Evolutionary conservation across 1,140 invertebrate genomes (phyloP), one percentile per base, ranked within the genome.

Genomic region (Ceratina japonica): DNA sequence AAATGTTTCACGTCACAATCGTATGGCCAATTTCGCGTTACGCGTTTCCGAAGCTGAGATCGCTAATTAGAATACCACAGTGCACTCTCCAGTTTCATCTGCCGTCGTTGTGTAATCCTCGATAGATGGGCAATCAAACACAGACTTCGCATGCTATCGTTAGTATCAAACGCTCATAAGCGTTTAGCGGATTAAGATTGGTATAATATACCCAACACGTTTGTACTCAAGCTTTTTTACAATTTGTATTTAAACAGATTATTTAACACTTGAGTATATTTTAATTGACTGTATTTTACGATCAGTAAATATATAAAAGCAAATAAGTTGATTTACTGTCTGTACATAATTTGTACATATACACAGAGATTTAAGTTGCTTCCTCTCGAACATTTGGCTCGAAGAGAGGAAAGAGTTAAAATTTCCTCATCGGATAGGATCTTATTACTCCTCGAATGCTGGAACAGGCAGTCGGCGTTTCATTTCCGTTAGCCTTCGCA

Each of bases 361-460:
- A n/a, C n/a, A n/a, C n/a, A n/a, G n/a, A n/a, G n/a, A n/a, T 37
- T 22, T 22, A 22, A 22, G 10, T 16, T 16, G 7, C 5, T 22
- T 37, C 2, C 4, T 31, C 27, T 66, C n/a, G 15, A 51, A 24
- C 8, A 10, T 72, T 49, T 44, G 37, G 10, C 1, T 24, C 0
- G 31, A n/a, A 20, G 7, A 5, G 31, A 18, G 20, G 7, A 44
- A 18, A 16, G 18, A 27, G 5, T 31, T 56, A 15, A 31, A 75
- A 69, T 75, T 75, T 69, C 22, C 64, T 69, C 16, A 2, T 10
- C 16, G 27, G 52, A 75, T 58, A 69, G 49, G 10, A 69, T 68
- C 18, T 58, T 16, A 44, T 75, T 69, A 59, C 16, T 58, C 0
- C n/a, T 49, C n/a, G 5, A 54, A 22, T 44, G 3, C 4, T 66